Percentiles rank a stretch among this genome's conserved stretches.
Evolutionary conservation across 2,113 vertebrate genomes (phyloP).

Genomic region (Callocephalon fimbriatum): DNA sequence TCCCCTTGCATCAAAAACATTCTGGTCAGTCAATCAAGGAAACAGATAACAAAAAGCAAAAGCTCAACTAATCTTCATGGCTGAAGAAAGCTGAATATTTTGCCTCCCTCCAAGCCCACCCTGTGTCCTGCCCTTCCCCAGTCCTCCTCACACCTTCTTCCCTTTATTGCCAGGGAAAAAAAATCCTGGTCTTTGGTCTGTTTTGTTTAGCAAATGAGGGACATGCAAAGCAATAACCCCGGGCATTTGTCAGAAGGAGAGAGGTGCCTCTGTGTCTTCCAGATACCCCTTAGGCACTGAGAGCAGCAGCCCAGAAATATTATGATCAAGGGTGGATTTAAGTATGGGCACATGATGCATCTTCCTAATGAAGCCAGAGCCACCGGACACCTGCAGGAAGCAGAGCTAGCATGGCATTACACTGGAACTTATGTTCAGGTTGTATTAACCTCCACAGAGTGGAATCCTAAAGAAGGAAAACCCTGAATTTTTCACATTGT

Average conservation of each 20-base stretch:
- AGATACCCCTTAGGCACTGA: neutral
- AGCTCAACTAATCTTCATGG: slow-evolving; percentile 29
- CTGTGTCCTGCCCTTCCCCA: neutral
- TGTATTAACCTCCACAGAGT: fast-evolving
- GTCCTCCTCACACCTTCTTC: slow-evolving; percentile 15
- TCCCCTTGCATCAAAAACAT: neutral
- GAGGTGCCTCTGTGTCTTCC: slow-evolving; percentile 7
- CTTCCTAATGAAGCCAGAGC: neutral
- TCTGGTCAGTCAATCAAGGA: neutral
- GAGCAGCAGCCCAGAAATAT: neutral
- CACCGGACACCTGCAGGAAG: neutral
- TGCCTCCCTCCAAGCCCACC: neutral
- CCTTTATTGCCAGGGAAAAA: neutral
- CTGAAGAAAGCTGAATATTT: slow-evolving; percentile 47
- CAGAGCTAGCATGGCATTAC: neutral
- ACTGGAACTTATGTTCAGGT: neutral
- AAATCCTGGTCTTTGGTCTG: slow-evolving; percentile 48
- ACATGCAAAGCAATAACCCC: slow-evolving; percentile 81
- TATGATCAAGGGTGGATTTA: neutral
- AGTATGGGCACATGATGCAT: neutral
- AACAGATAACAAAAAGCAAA: slow-evolving; percentile 24
- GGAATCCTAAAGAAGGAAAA: neutral
- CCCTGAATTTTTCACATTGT: neutral
- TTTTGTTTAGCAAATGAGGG: slow-evolving; percentile 90
- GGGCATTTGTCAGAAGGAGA: neutral